Evolutionary conservation across 2,113 vertebrate genomes (phyloP).

Genomic region (Trematomus loennbergii): DNA sequence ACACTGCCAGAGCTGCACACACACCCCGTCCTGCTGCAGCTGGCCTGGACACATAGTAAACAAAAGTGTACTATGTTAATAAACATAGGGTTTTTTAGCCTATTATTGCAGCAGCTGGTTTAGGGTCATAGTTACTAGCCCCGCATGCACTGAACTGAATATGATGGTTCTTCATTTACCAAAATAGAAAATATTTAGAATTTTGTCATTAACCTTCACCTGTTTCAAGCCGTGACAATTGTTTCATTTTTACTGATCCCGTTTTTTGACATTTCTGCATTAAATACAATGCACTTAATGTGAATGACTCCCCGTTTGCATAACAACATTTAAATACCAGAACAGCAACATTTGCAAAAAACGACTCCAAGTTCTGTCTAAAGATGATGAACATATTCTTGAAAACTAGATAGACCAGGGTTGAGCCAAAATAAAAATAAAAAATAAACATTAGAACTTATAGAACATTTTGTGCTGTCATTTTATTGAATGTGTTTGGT

Average conservation of each 20-base stretch:
- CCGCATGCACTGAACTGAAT: not conserved
- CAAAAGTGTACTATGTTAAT: not conserved
- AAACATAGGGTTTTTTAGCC: not conserved
- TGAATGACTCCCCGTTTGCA: not conserved
- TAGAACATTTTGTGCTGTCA: too few relatives aligned
- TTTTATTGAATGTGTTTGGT: too few relatives aligned
- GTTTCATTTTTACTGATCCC: not conserved
- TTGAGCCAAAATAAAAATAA: too few relatives aligned
- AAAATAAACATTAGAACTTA: too few relatives aligned
- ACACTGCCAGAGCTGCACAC: conserved; percentile 87
- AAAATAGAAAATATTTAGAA: not conserved
- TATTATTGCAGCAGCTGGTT: not conserved
- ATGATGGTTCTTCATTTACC: not conserved
- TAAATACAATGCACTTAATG: not conserved
- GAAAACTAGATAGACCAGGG: too few relatives aligned
- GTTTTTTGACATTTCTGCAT: not conserved
- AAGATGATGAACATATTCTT: not conserved
- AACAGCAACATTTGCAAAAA: not conserved
- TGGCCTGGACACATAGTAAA: conserved; percentile 69
- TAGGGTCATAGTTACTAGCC: not conserved
- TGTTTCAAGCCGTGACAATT: not conserved
- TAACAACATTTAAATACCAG: not conserved
- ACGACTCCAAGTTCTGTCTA: not conserved
- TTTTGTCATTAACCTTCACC: not conserved
- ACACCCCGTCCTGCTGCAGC: conserved; percentile 87